Evolutionary conservation across 2,888 invertebrate genomes (phyloP).

Genomic region (Sinohyriopsis cumingii): DNA sequence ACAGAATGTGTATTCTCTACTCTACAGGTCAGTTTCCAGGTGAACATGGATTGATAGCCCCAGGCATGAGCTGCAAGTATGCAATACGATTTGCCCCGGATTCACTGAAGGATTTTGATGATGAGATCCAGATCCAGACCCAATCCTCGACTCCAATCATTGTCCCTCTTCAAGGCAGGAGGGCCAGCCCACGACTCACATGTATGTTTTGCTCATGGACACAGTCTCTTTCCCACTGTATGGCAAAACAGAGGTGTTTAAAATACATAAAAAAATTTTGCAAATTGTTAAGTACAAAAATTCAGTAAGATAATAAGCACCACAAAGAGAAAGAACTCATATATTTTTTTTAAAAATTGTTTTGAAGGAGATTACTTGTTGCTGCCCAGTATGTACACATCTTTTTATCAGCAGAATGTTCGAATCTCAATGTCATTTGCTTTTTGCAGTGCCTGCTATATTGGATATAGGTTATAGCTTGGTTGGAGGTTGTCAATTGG

Average conservation of each 20-base stretch:
- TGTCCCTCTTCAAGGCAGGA: conserved; percentile 60
- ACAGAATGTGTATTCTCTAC: not conserved
- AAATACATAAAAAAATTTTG: too few relatives aligned
- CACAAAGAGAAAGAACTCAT: too few relatives aligned
- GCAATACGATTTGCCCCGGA: conserved; percentile 70
- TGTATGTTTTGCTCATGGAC: conserved; percentile 46
- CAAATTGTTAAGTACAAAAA: too few relatives aligned
- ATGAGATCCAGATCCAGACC: conserved; percentile 67
- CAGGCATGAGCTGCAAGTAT: conserved; percentile 71
- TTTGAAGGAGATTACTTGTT: too few relatives aligned
- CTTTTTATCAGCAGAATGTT: too few relatives aligned
- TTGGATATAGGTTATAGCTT: conserved; percentile 69
- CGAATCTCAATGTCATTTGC: too few relatives aligned
- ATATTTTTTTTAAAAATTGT: too few relatives aligned
- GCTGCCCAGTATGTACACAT: too few relatives aligned
- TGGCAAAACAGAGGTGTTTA: not conserved
- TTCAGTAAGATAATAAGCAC: too few relatives aligned
- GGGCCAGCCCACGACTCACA: conserved; percentile 66
- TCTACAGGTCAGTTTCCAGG: conserved; percentile 70
- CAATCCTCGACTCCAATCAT: conserved; percentile 61
- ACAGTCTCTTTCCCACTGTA: not conserved
- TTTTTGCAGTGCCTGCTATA: conserved; percentile 54
- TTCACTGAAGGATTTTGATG: conserved; percentile 68
- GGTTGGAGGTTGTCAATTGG: conserved; percentile 67
- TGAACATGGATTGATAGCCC: conserved; percentile 70